Base-by-base conservation (phyloP, 2,888 invertebrate genomes). In the Catocala nupta region DNA sequence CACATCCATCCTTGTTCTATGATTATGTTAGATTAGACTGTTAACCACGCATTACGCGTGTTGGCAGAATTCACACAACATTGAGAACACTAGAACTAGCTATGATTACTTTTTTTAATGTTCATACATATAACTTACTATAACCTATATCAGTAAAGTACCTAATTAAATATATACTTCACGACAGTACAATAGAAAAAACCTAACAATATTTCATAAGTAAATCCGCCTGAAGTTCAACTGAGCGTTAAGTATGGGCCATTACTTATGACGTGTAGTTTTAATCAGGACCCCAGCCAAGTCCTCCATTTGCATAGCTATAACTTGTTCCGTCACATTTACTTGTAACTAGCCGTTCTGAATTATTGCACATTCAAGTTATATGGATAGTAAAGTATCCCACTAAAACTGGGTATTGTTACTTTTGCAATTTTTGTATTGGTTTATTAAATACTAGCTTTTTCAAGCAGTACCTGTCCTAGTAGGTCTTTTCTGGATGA, bases 321-420 rank as follows among this genome's bases (percentile, higher is more conserved):
- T 82, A 81, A 84, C 85, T 87, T 85, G 81, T 90, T 89, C 89
- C 89, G 83, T 80, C 75, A 88, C 89, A 91, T 91, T 90, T 80
- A 25, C 59, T 63, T 55, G 51, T 55, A 84, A 83, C 86, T 70
- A 71, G 77, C 58, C 57, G 69, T 55, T 51, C 68, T 74, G 63
- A 77, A 59, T 70, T 77, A 67, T 77, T 64, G 67, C 43, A 57
- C 59, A 56, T 72, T 59, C 50, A 72, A 65, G 52, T 74, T 67
- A 69, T 56, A 68, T 74, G 62, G 52, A 42, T 50, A 59, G 59
- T 63, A 8, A 56, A 57, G 13, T 16, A 9, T 39, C 55, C 13
- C 10, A 25, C 12, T 50, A 44, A 10, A 9, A 49, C 8, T 9
- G 4, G 8, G 42, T 44, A 25, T 50, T 42, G 9, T 53, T 47